Evolutionary conservation across 2,113 vertebrate species (phyloP).

Genomic region (Paraplagusia blochii): DNA sequence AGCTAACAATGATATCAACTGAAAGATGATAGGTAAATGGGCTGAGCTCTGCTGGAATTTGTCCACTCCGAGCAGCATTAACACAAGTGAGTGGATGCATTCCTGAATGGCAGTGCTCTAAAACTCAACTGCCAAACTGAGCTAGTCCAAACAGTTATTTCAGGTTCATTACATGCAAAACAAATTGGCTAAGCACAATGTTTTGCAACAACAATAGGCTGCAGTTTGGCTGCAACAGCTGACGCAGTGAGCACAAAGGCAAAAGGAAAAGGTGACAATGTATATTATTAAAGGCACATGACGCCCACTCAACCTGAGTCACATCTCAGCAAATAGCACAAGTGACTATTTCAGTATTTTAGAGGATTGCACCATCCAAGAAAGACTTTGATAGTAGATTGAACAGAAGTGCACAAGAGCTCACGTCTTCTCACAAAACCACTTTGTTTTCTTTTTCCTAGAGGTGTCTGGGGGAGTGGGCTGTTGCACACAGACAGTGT

Average conservation of each 20-base stretch:
- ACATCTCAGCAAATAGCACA: slow-evolving; percentile 10
- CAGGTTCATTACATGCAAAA: background rate
- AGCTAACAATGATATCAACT: slow-evolving; percentile 37
- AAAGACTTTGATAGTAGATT: background rate
- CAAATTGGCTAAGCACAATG: no score
- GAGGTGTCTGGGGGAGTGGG: background rate
- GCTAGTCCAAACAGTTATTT: slow-evolving; percentile 15
- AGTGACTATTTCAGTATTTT: slow-evolving; percentile 6
- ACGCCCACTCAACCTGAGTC: slow-evolving; percentile 23
- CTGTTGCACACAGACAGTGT: slow-evolving; percentile 1
- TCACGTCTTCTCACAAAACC: slow-evolving; percentile 1
- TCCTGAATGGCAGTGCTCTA: slow-evolving; percentile 13
- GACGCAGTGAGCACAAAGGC: slow-evolving; percentile 8
- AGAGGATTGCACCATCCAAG: background rate
- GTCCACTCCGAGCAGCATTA: slow-evolving; percentile 10
- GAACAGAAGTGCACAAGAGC: no score
- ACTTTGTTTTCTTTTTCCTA: slow-evolving; percentile 12
- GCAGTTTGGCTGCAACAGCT: background rate
- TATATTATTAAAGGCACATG: slow-evolving; percentile 38
- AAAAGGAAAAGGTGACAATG: slow-evolving; percentile 10
- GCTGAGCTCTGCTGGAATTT: slow-evolving; percentile 39
- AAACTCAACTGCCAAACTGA: slow-evolving; percentile 12
- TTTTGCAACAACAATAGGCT: background rate
- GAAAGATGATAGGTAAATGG: slow-evolving; percentile 35
- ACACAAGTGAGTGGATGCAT: slow-evolving; percentile 45